Conservation (phyloP, 2,888 invertebrate genomes). For the Sycophila texana region DNA sequence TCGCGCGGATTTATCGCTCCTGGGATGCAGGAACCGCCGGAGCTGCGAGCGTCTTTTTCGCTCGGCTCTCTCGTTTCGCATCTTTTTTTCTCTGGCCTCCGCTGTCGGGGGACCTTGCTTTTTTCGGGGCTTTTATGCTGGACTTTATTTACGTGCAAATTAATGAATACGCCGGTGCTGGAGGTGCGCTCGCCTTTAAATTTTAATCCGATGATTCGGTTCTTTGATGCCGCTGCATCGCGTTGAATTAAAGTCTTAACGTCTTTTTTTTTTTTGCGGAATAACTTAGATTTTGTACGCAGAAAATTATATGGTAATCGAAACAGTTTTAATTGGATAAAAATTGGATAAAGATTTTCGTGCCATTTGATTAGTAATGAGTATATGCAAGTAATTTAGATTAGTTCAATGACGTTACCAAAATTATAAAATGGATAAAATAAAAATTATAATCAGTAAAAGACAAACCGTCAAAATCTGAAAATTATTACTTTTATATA, state of each 20-base stretch:
- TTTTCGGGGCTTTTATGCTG: constrained; percentile 6
- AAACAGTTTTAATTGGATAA: no score
- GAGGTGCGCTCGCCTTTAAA: constrained; percentile 29
- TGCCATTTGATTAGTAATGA: not conserved
- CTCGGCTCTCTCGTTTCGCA: not conserved
- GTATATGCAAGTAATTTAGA: constrained; percentile 3
- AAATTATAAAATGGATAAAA: not conserved
- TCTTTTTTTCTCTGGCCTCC: not conserved
- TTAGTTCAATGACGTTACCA: not conserved
- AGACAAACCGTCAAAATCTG: no score
- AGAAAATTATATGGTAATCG: no score
- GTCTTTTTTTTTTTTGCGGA: no score
- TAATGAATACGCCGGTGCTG: constrained; percentile 43
- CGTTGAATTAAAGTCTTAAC: no score
- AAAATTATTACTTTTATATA: no score
- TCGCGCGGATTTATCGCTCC: constrained; percentile 52
- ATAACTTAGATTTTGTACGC: no score
- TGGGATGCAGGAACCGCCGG: constrained; percentile 5
- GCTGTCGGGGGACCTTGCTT: not conserved
- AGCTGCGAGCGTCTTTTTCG: constrained; percentile 10
- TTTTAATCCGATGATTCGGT: constrained; percentile 45
- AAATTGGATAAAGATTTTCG: no score
- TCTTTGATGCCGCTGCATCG: constrained; percentile 19
- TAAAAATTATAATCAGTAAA: no score
- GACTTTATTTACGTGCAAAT: constrained; percentile 54